phyloP scores from a whole-genome alignment of 2,113 vertebrate species.

The Azemiops feae region DNA sequence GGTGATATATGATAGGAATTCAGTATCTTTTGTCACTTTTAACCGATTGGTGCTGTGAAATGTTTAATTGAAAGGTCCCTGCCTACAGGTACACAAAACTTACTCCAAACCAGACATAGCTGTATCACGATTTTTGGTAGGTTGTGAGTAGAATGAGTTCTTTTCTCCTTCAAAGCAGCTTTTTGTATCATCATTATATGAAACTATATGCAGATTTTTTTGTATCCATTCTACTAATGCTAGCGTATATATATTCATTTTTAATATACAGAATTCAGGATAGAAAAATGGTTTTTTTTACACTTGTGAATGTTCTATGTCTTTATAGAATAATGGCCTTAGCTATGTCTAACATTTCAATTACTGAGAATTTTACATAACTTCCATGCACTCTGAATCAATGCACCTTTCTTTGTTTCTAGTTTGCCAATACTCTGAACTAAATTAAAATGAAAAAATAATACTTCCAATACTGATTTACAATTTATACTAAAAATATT shows the following conservation, averaged over 20 bases:
- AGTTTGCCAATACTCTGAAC: constrained; percentile 38
- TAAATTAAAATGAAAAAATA: constrained; percentile 33
- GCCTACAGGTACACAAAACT: background rate
- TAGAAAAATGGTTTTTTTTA: constrained; percentile 33
- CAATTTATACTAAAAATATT: constrained; percentile 41
- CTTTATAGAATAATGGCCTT: constrained; percentile 41
- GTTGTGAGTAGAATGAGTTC: background rate
- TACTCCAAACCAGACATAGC: background rate
- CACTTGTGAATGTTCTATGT: constrained; percentile 38
- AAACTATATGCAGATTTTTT: background rate
- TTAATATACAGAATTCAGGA: constrained; percentile 35
- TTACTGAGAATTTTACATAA: constrained; percentile 39
- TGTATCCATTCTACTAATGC: background rate
- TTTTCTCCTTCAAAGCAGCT: background rate
- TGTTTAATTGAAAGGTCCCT: background rate
- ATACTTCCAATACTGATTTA: constrained; percentile 56
- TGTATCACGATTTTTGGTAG: background rate
- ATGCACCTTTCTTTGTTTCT: constrained; percentile 25
- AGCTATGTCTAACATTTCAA: constrained; percentile 30
- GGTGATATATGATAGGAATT: background rate
- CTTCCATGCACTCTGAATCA: constrained; percentile 27
- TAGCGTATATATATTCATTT: constrained; percentile 39
- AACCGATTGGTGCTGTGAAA: background rate
- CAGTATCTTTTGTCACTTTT: background rate
- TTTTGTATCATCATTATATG: background rate